A percentile compares a stretch with the other conserved stretches of the same genome.
phyloP scores from a whole-genome alignment of 2,888 invertebrate genomes.

The Noctuana brunneofusca region DNA sequence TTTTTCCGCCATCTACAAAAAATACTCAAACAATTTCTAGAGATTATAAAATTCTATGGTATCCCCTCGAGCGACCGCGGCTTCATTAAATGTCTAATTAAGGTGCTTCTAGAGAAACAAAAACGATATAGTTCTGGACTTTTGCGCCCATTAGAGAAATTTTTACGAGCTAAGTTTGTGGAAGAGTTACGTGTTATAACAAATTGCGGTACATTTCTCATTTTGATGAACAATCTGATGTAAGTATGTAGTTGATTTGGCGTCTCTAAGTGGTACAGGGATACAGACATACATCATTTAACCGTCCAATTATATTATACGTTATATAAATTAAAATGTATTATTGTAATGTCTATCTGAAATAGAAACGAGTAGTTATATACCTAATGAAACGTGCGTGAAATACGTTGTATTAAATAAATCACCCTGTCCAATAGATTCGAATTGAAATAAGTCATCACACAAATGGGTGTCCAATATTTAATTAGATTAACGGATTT shows the following conservation, averaged over 20 bases:
- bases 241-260: slow-evolving; percentile 10
- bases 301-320: slow-evolving; percentile 13
- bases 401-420: slow-evolving; percentile 1
- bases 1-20: slow-evolving; percentile 29
- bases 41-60: slow-evolving; percentile 33
- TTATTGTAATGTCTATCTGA: not conserved
- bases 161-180: slow-evolving; percentile 32
- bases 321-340: not conserved
- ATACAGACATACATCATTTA: slow-evolving; percentile 12
- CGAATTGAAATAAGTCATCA: too few species aligned
- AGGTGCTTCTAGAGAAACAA: slow-evolving; percentile 31
- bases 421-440: not conserved
- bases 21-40: slow-evolving; percentile 36
- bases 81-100: slow-evolving; percentile 36
- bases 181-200: slow-evolving; percentile 24
- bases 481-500: too few species aligned
- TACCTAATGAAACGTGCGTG: slow-evolving; percentile 12
- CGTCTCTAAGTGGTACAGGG: slow-evolving; percentile 11
- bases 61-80: slow-evolving; percentile 28
- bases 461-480: too few species aligned
- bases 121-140: slow-evolving; percentile 35
- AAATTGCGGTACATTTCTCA: slow-evolving; percentile 28
- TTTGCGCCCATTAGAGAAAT: slow-evolving; percentile 35
- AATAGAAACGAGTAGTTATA: slow-evolving; percentile 7
- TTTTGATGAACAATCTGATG: slow-evolving; percentile 32